Evolutionary conservation across 2,113 vertebrate species (phyloP), one percentile per base, ranked within the genome.

Genomic region (Sus scrofa): DNA sequence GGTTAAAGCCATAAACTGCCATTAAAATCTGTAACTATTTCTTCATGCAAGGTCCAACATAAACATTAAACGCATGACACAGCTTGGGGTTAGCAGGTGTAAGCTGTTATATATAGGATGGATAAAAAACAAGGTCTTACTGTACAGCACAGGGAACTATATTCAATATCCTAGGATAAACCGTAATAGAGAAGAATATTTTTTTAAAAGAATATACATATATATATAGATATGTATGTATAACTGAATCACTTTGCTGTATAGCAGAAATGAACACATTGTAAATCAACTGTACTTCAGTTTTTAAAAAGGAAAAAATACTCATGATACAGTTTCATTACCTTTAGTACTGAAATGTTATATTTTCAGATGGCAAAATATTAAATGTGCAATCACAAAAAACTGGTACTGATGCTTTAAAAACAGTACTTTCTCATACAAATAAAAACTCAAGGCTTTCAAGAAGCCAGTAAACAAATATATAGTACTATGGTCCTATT

Each of bases 341-440:
- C 97, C 27, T 96, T 97, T 85, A 86, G 67, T 60, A 91, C 89
- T 84, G 68, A 89, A 77, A 65, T 68, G 22, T 91, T 96, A 94
- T 95, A 50, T 95, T 97, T 97, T 96, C 96, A 96, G 60, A 97
- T 96, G 89, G 95, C 86, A 98, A 88, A 97, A 97, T 96, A 97
- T 97, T 83, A 96, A 97, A 96, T 24, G 24, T 27, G 19, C 77
- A 96, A 75, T 89, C 91, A 95, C 12, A 86, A 74, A 94, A 70
- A 97, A 50, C 39, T 83, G 87, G 1, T 85, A 70, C 71, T 96
- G 71, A 82, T 75, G 97, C 97, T 98, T 98, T 98, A 98, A 97
- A 96, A 98, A 86, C 86, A 96, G 87, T 93, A 92, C 75, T 90
- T 93, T 97, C 96, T 97, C 39, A 50, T 89, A 91, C 78, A 98